Evolutionary conservation across 2,797 vertebrate genomes (phyloP).

Genomic region (Semotilus atromaculatus): DNA sequence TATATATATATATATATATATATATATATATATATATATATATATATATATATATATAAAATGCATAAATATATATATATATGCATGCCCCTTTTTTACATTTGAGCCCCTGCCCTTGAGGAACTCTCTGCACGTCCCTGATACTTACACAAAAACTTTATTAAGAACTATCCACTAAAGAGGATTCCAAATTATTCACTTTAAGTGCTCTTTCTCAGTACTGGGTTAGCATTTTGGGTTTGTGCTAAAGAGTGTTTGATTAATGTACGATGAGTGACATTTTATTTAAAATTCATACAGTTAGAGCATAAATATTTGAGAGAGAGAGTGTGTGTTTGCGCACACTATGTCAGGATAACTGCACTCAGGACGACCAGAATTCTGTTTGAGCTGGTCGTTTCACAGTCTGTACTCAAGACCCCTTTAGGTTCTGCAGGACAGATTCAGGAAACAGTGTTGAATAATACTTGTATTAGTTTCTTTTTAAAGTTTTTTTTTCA

Average conservation of each 20-base stretch:
- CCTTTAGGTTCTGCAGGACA: neutral
- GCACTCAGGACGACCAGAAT: neutral
- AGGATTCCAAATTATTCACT: neutral
- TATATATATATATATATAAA: too few species aligned
- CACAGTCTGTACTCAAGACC: neutral
- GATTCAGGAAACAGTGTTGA: constrained; percentile 2
- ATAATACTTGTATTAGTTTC: constrained; percentile 9
- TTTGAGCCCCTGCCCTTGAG: too few species aligned
- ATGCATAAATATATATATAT: too few species aligned
- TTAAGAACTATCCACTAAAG: neutral
- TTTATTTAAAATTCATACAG: constrained; percentile 29
- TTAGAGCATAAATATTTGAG: constrained; percentile 28
- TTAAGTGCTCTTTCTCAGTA: constrained; percentile 7
- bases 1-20: too few species aligned
- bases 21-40: too few species aligned
- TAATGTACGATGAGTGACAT: constrained; percentile 11
- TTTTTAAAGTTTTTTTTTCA: constrained; percentile 13
- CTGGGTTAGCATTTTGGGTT: constrained; percentile 5
- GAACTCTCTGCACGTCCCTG: too few species aligned
- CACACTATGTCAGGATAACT: constrained; percentile 7
- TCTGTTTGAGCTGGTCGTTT: neutral
- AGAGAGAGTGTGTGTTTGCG: neutral
- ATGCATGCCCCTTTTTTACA: too few species aligned
- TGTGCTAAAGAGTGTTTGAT: constrained; percentile 16
- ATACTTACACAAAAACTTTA: neutral